phyloP scores from a whole-genome alignment of 1,140 invertebrate genomes.

The Reticulitermes speratus region DNA sequence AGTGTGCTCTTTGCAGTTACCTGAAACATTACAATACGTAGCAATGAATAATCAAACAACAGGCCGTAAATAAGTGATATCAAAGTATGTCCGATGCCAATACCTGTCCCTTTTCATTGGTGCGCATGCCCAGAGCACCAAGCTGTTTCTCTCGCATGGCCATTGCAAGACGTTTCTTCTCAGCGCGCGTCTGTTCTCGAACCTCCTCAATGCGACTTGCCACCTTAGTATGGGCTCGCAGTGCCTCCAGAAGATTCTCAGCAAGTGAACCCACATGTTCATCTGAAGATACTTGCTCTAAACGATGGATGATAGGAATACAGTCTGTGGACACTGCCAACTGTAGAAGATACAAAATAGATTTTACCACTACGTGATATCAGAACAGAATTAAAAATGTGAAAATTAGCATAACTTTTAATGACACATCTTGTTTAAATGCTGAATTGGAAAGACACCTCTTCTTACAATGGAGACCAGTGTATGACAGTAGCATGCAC shows the following conservation, averaged over 20 bases:
- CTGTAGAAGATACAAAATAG: slow-evolving; percentile 43
- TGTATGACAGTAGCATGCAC: no score
- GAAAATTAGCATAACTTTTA: no score
- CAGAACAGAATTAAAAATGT: no score
- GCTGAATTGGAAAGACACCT: no score
- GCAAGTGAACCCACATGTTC: slow-evolving; percentile 95
- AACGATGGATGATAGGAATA: slow-evolving; percentile 88
- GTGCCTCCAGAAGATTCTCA: slow-evolving; percentile 89
- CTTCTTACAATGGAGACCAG: no score
- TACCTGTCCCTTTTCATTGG: slow-evolving; percentile 87
- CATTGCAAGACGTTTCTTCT: slow-evolving; percentile 97
- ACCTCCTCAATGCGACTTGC: slow-evolving; percentile 88
- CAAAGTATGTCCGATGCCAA: slow-evolving; percentile 36
- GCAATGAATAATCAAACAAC: not conserved
- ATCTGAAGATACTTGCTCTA: slow-evolving; percentile 97
- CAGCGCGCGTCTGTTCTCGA: slow-evolving; percentile 83
- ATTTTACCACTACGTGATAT: no score
- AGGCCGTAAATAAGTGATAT: not conserved
- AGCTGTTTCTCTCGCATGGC: slow-evolving; percentile 95
- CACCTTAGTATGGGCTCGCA: slow-evolving; percentile 80
- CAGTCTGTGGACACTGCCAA: slow-evolving; percentile 77
- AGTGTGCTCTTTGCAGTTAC: slow-evolving; percentile 88
- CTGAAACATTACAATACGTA: slow-evolving; percentile 39
- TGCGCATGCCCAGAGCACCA: slow-evolving; percentile 91
- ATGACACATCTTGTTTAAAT: no score